These are phyloP conservation scores for Phymorhynchus buccinoides DNA, from an alignment of 1,140 invertebrate species.

Conservation along the genomic window DNA sequence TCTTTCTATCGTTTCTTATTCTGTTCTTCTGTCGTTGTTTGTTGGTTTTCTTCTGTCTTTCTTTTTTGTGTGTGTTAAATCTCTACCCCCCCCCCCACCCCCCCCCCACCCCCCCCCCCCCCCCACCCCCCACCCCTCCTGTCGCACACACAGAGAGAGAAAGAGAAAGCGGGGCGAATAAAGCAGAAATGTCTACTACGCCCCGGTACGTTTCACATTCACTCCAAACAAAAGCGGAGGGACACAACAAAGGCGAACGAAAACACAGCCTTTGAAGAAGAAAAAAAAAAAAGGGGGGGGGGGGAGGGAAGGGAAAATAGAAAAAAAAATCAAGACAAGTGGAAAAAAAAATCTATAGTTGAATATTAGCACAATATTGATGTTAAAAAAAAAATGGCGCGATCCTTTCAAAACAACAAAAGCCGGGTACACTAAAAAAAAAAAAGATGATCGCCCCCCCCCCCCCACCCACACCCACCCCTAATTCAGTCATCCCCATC, in stretches of 20 bases:
- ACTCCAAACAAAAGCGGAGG: neutral
- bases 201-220: neutral
- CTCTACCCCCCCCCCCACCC: too few species aligned
- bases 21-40: neutral
- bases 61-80: too few species aligned
- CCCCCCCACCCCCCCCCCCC: too few species aligned
- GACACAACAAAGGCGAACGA: neutral
- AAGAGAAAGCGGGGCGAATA: neutral
- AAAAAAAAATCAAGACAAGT: neutral
- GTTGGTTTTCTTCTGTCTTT: neutral
- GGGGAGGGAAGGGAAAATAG: too few species aligned
- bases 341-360: neutral
- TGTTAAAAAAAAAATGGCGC: slow-evolving; percentile 1
- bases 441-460: neutral
- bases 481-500: neutral
- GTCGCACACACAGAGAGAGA: neutral
- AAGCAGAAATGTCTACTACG: neutral
- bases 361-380: neutral
- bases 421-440: neutral
- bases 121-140: too few species aligned
- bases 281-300: neutral
- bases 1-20: neutral
- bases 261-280: neutral
- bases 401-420: neutral
- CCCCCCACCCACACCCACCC: neutral